These are phyloP conservation scores for Palythoa heliodiscus DNA, from an alignment of 92 coral and sea anemone genomes.

Conservation along the genomic window DNA sequence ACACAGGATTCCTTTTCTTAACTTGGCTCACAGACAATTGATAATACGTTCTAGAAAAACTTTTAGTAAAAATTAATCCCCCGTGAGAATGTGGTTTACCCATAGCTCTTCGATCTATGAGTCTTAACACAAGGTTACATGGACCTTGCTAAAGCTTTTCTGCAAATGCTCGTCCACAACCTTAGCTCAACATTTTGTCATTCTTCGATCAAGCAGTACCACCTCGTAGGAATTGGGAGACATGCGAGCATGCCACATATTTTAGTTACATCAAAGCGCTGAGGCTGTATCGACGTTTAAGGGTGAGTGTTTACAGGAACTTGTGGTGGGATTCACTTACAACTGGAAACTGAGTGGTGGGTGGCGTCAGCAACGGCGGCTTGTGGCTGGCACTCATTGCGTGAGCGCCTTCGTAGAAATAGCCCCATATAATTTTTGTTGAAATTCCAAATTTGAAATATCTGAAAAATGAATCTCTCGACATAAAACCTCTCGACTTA, in stretches of 20 bases:
- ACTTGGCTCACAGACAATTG: too few species aligned
- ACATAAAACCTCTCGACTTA: too few species aligned
- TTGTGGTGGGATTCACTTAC: constrained; percentile 4
- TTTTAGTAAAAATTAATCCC: background rate
- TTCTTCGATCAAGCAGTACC: background rate
- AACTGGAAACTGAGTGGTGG: too few species aligned
- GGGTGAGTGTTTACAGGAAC: constrained; percentile 15
- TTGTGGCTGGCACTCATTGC: too few species aligned
- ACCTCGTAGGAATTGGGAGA: too few species aligned
- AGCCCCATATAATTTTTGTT: too few species aligned
- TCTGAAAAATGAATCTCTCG: too few species aligned
- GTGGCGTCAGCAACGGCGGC: too few species aligned
- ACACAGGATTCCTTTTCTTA: too few species aligned
- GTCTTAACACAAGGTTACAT: background rate
- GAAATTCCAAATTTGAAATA: too few species aligned
- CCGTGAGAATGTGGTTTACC: background rate
- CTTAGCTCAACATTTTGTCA: too few species aligned
- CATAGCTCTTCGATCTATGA: background rate
- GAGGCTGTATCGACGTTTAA: constrained; percentile 3
- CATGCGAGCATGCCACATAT: constrained; percentile 14
- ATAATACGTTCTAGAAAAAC: background rate
- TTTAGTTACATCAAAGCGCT: constrained; percentile 5
- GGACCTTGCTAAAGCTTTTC: background rate
- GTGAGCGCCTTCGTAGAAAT: too few species aligned
- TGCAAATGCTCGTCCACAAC: constrained; percentile 8